Evolutionary conservation across 2,888 invertebrate species (phyloP).

Genomic region (Drosophila infuscata): DNA sequence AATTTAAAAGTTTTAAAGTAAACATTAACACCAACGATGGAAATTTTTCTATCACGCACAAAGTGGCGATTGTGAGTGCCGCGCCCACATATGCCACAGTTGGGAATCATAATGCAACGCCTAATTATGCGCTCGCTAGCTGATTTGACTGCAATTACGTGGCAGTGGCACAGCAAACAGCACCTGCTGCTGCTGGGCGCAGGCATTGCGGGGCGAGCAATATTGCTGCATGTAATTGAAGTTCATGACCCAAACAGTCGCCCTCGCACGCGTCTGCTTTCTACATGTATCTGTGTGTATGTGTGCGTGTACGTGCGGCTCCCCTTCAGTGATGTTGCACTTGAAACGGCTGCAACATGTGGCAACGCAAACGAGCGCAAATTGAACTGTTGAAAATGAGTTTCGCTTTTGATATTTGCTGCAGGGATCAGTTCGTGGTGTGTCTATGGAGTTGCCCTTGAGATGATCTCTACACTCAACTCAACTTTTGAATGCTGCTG

Average conservation of each 20-base stretch:
- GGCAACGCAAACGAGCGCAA: conserved; percentile 36
- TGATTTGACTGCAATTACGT: conserved; percentile 65
- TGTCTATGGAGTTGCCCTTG: conserved; percentile 51
- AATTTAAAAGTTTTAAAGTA: conserved; percentile 33
- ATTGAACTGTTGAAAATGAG: conserved; percentile 58
- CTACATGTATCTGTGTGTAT: conserved; percentile 14
- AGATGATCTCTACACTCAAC: conserved; percentile 44
- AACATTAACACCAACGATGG: conserved; percentile 38
- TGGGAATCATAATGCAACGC: conserved; percentile 34
- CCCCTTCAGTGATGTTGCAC: conserved; percentile 36
- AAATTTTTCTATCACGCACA: conserved; percentile 17
- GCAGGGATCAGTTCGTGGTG: conserved; percentile 5
- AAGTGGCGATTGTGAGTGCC: conserved; percentile 30
- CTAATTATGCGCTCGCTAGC: conserved; percentile 65
- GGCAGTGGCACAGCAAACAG: conserved; percentile 25
- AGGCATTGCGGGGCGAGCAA: conserved; percentile 5
- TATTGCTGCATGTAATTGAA: conserved; percentile 64
- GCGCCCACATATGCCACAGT: conserved; percentile 24
- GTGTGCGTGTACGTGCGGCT: conserved; percentile 13
- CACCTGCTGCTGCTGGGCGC: conserved; percentile 40
- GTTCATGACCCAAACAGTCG: conserved; percentile 70
- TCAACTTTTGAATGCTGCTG: conserved; percentile 16
- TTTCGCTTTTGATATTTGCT: conserved; percentile 29
- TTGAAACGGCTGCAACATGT: conserved; percentile 48
- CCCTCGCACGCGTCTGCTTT: conserved; percentile 53